Evolutionary conservation across 1,140 invertebrate species (phyloP).

Genomic region (Leptopilina boulardi): DNA sequence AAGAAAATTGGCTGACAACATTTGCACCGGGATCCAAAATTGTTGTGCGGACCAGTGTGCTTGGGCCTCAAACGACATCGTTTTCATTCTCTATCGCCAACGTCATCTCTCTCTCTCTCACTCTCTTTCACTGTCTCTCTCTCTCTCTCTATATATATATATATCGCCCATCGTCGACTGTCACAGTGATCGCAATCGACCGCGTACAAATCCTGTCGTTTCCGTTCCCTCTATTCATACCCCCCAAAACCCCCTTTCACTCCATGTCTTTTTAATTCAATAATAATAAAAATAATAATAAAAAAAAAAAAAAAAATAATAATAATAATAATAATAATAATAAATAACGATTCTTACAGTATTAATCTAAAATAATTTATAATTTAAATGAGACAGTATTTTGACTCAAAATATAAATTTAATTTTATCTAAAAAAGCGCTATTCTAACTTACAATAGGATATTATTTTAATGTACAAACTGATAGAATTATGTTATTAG

Average conservation of each 20-base stretch:
- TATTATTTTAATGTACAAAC: no score
- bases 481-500: no score
- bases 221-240: neutral
- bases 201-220: slow-evolving; percentile 51
- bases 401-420: no score
- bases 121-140: slow-evolving; percentile 10
- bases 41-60: slow-evolving; percentile 53
- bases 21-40: slow-evolving; percentile 69
- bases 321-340: neutral
- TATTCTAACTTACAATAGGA: no score
- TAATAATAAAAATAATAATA: neutral
- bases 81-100: slow-evolving; percentile 52
- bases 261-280: no score
- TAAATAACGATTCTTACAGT: no score
- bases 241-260: neutral
- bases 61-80: slow-evolving; percentile 52
- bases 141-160: no score
- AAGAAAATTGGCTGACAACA: slow-evolving; percentile 77
- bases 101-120: slow-evolving; percentile 49
- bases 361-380: no score
- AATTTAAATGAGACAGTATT: no score
- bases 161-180: neutral
- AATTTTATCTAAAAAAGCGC: no score
- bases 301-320: neutral
- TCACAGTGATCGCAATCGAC: slow-evolving; percentile 49